phyloP scores from a whole-genome alignment of 2,797 vertebrate genomes.

The Smutsia gigantea region DNA sequence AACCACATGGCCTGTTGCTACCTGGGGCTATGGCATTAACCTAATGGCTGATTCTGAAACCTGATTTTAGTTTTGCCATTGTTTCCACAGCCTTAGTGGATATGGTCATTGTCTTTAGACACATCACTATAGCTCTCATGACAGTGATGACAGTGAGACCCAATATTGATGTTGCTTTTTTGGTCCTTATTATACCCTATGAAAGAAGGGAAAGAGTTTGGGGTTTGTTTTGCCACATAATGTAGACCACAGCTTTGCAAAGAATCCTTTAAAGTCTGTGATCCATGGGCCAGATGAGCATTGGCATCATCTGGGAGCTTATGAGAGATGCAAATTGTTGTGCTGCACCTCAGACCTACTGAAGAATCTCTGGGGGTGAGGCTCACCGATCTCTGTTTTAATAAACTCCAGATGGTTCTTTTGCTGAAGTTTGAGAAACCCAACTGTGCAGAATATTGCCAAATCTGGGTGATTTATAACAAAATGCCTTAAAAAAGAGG shows the following conservation, averaged over 20 bases:
- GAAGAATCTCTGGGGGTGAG: neutral
- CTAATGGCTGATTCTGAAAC: neutral
- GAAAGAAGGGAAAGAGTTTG: neutral
- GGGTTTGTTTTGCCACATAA: neutral
- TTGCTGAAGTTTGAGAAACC: constrained; percentile 28
- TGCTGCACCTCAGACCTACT: neutral
- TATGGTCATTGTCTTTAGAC: neutral
- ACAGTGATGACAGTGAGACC: neutral
- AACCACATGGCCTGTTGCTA: neutral
- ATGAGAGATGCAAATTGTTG: neutral
- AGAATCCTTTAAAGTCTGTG: neutral
- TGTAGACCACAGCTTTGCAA: neutral
- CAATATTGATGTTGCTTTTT: constrained; percentile 19
- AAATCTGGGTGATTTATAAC: constrained; percentile 37
- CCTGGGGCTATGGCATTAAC: neutral
- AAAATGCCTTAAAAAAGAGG: constrained; percentile 32
- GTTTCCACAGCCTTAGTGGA: neutral
- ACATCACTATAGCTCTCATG: neutral
- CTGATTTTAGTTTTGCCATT: constrained; percentile 35
- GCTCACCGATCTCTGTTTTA: neutral
- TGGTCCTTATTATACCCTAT: neutral
- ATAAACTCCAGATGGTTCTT: constrained; percentile 5
- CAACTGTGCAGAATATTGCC: neutral
- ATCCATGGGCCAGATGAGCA: neutral
- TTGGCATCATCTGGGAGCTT: neutral